Base-by-base conservation (phyloP, 2,113 vertebrate genomes). In the Lepus timidus region DNA sequence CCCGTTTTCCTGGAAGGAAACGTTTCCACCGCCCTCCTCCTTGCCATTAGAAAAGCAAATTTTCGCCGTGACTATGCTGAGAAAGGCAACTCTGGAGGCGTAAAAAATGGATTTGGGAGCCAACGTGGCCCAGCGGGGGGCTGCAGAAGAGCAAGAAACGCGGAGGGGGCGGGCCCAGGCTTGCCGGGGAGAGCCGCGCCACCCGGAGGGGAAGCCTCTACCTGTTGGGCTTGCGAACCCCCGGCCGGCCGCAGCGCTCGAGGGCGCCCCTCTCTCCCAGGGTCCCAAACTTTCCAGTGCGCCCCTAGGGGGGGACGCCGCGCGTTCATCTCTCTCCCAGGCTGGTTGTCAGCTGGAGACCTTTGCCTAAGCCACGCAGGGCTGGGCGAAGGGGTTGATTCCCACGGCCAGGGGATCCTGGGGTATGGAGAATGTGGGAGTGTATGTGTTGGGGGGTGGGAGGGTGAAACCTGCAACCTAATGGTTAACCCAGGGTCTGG, bases 41-140 rank as follows among this genome's bases (percentile, higher is more conserved):
- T 76, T 64, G 61, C 79, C 81, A 95, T 95, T 94, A 78, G 79
- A 81, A 96, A 95, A 95, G 91, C 88, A 93, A 96, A 86, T 55
- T 25, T 84, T 78, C 79, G 76, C 83, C 85, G 78, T 31, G 44
- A 51, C 58, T 74, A 4, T 55, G n/a, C 55, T 14, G 71, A 76
- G 75, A 88, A 95, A 90, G 81, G 88, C 87, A 74, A 91, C 92
- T 85, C n/a, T n/a, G 19, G 58, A 68, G 79, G 75, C n/a, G 27
- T 90, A 33, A 70, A 88, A 92, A 67, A 70, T 22, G 49, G 39
- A 75, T 91, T 79, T 90, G 39, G 14, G 25, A 93, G 92, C 44
- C 91, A 85, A 19, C 6, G 88, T 39, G 90, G 82, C 80, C 79
- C 4, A 9, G 74, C 4, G 27, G n/a, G 44, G 85, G 55, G 55